Evolutionary conservation across 2,113 vertebrate genomes (phyloP).

Genomic region (Colistium nudipinnis): DNA sequence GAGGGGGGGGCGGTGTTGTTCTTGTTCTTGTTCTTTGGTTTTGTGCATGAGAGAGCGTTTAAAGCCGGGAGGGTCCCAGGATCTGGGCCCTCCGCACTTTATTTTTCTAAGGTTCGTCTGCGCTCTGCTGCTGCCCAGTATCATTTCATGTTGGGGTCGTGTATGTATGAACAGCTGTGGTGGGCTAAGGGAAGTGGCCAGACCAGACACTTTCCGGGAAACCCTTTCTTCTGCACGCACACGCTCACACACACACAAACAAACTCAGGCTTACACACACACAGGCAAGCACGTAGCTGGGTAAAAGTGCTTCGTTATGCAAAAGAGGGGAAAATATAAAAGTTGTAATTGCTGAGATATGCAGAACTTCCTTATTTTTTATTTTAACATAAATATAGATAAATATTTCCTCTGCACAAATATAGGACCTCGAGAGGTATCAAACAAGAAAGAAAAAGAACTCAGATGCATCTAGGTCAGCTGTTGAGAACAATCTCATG

Average conservation of each 20-base stretch:
- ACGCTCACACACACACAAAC: not conserved
- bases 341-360: not conserved
- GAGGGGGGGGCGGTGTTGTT: conserved; percentile 42
- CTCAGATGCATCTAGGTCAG: conserved; percentile 44
- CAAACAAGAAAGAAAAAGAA: conserved; percentile 5
- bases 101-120: conserved; percentile 47
- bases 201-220: conserved; percentile 55
- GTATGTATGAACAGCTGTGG: conserved; percentile 79
- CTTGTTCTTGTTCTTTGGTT: conserved; percentile 65
- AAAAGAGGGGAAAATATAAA: not conserved
- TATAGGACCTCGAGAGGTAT: too few relatives aligned
- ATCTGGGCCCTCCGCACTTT: conserved; percentile 53
- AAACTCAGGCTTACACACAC: not conserved
- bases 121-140: conserved; percentile 57
- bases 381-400: too few relatives aligned
- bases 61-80: conserved; percentile 55
- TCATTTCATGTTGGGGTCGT: conserved; percentile 68
- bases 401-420: too few relatives aligned
- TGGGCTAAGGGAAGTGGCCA: conserved; percentile 47
- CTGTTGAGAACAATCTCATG: conserved; percentile 25
- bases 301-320: not conserved
- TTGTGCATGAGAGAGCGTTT: conserved; percentile 59
- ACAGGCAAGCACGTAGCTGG: not conserved
- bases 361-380: not conserved
- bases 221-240: conserved; percentile 11